Evolutionary conservation across 2,888 invertebrate species (phyloP), one percentile per base, ranked within the genome.

Genomic region (Perizoma flavofasciatum): DNA sequence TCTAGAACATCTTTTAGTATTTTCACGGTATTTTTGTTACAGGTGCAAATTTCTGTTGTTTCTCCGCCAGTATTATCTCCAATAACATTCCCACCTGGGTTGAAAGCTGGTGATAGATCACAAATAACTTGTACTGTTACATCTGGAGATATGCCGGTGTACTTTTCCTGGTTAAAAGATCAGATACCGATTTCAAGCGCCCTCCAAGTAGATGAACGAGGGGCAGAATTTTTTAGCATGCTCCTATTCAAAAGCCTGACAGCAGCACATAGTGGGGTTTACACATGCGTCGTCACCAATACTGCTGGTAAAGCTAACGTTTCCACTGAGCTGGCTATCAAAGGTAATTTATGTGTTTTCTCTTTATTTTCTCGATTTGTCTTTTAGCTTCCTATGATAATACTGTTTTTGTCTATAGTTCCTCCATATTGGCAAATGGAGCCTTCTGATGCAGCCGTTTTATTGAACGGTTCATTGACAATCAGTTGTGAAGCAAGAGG

Each of bases 91-190:
- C 97, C 97, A 0, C 94, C 95, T 54, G 96, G 96, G 71, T 90
- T 97, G 40, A 95, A 96, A 83, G 95, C 93, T 9, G 95, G 96
- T 56, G 95, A 97, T 83, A 93, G 97, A 71, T 95, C 96, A 52
- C 95, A 97, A 79, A 93, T 97, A 45, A 96, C 97, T 1, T 97
- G 97, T 80, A 96, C 96, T 51, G 96, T 97, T 52, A 96, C 95
- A 45, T 94, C 94, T 44, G 95, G 95, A 22, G 95, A 95, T 77
- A 93, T 94, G 91, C 95, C 95, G 0, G 93, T 95, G 45, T 93
- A 93, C 65, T 95, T 95, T 74, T 92, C 94, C 8, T 95, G 95
- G 95, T 92, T 94, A 55, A 95, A 95, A 76, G 94, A 86, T 67
- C 87, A 88, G 61, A 92, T 93, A 85, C 94, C 94, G 0, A 93